Base-by-base conservation (phyloP, 30 jellyfish, hydroid and myxozoan species). In the Sanderia malayensis region DNA sequence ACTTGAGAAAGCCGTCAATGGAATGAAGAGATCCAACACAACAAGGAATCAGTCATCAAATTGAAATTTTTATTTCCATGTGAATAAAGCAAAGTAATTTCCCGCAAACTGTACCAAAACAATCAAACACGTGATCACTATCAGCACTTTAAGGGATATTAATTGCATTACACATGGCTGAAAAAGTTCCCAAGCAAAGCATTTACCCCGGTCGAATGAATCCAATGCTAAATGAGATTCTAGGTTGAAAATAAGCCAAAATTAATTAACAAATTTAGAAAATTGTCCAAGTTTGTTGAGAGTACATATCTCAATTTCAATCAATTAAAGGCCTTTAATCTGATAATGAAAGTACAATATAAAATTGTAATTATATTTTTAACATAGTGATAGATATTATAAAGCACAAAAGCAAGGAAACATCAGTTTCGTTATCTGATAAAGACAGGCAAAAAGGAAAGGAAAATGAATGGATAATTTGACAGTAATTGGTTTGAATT, bases 141-240 rank as follows among this genome's bases (percentile, higher is more conserved):
- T 49, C 64, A 4, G 18, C 18, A 9, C 24, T 49, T 49, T 2
- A 49, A 49, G 64, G 64, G 64, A 6, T 49, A 49, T 15, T 49
- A 49, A 49, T 49, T 49, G 64, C 64, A 49, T 49, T 49, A 4
- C 18, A 24, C 64, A 49, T 19, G 64, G 64, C 64, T 49, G 64
- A 24, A 24, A 18, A 49, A 24, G 64, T 18, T 19, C 64, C 7
- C 18, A 49, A 49, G 2, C 27, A 49, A 49, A 19, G 18, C 52
- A 37, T 6, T 4, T 37, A 37, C 52, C 13, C 52, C 52, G 18
- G 18, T 49, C 64, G 24, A 4, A 4, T 49, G 27, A 49, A 49
- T 49, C 23, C 18, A 2, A 9, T n/a, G 27, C 18, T 9, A 4
- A 49, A 49, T 24, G 3, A 19, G 64, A 49, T 49, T 24, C 6